Base-by-base conservation (phyloP, 2,113 vertebrate species). In the Tetraodon nigroviridis region DNA sequence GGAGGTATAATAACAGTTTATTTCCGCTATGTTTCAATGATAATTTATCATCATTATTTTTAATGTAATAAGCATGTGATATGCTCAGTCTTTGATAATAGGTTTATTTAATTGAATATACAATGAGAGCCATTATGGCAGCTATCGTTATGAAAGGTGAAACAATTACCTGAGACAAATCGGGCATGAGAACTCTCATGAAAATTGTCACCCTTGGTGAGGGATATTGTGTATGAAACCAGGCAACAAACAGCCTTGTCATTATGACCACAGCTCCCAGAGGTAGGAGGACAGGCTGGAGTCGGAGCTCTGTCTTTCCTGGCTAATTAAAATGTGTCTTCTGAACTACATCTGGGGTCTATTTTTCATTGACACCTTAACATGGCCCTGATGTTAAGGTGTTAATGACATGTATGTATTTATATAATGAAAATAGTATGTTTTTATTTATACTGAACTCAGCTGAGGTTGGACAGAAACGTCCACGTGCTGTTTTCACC, bases 171-270 rank as follows among this genome's bases (percentile, higher is more conserved):
- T 68, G 22, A 56, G 67, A 19, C 6, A 44, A 58, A 67, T 67
- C 57, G 47, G 46, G 51, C 59, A 48, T 51, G 32, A 37, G 11
- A 37, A 37, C 32, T 59, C 41, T 66, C 16, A 71, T 63, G 51
- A 58, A 62, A 37, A 37, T 37, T 37, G 32, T 10, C 12, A 7
- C 32, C 32, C 7, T 32, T 32, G 32, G 58, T 56, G 51, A 22
- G 53, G 54, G 51, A 58, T 67, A 51, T 80, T 86, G 74, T 85
- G 76, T 67, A 73, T 64, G 79, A 78, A 82, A 82, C 82, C 76
- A 71, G 64, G 78, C 81, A 85, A 81, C 83, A 81, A 69, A 78
- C 80, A 73, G 71, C 59, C 18, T 55, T 69, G 55, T 75, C 69
- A 80, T 85, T 78, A 84, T 69, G 47, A 79, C 70, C 66, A 68